These are phyloP conservation scores for Typhlichthys eigenmanni DNA, from an alignment of 2,797 vertebrate genomes.

Conservation along the genomic window DNA sequence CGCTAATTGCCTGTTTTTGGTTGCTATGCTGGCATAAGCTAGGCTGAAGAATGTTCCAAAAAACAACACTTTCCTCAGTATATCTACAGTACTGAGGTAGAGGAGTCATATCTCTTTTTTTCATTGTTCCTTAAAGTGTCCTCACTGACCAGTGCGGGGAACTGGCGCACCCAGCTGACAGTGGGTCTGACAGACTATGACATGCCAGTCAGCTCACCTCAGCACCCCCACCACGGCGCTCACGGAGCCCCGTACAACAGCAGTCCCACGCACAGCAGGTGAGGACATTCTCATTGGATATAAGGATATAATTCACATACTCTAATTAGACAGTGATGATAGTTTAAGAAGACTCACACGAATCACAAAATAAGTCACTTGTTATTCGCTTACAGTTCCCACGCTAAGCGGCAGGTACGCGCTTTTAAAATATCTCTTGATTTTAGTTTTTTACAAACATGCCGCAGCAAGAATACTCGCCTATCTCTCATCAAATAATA, in stretches of 20 bases:
- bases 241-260: conserved; percentile 80
- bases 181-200: conserved; percentile 83
- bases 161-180: conserved; percentile 85
- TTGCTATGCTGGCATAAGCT: neutral
- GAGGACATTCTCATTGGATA: conserved; percentile 41
- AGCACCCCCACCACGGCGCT: conserved; percentile 78
- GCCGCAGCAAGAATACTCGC: too few species aligned
- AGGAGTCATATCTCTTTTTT: conserved; percentile 12
- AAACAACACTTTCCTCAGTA: neutral
- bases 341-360: too few species aligned
- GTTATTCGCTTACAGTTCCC: too few species aligned
- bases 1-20: too few species aligned
- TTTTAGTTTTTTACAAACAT: too few species aligned
- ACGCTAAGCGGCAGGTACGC: too few species aligned
- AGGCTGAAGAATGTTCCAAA: neutral
- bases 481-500: too few species aligned
- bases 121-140: conserved; percentile 78
- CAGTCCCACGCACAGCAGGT: conserved; percentile 88
- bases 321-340: neutral
- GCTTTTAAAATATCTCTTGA: too few species aligned
- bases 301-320: neutral
- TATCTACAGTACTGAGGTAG: neutral
- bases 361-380: too few species aligned
- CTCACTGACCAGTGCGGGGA: conserved; percentile 85
- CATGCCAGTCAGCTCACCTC: conserved; percentile 69